phyloP scores from a whole-genome alignment of 2,797 vertebrate genomes.

The Pelochelys cantorii region DNA sequence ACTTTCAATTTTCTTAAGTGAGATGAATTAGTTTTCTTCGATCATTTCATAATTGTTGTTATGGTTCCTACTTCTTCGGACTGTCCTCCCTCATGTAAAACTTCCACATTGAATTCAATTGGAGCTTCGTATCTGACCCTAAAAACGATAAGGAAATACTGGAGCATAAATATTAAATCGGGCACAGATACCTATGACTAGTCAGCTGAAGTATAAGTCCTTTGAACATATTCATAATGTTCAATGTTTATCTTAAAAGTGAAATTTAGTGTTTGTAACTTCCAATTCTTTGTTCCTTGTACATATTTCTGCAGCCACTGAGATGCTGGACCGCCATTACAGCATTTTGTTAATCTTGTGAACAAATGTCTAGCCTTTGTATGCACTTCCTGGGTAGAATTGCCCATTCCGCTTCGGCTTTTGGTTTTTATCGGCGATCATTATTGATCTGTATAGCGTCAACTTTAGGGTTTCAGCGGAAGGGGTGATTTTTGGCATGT shows the following conservation, averaged over 20 bases:
- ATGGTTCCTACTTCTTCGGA: neutral
- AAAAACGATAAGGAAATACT: neutral
- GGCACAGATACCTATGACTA: neutral
- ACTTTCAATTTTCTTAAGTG: neutral
- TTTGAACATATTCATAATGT: neutral
- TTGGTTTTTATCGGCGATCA: neutral
- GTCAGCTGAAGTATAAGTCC: neutral
- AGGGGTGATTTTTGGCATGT: neutral
- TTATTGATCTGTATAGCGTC: neutral
- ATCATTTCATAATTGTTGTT: neutral
- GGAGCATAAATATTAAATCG: neutral
- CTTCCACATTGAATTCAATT: rapidly evolving
- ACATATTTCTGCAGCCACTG: neutral
- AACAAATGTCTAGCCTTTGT: too few relatives aligned
- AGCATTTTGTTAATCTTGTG: neutral
- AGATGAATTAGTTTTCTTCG: neutral
- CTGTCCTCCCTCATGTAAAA: neutral
- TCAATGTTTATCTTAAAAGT: neutral
- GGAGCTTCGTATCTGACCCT: rapidly evolving
- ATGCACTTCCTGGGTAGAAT: too few relatives aligned
- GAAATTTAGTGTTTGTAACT: neutral
- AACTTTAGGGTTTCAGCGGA: neutral
- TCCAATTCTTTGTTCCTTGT: neutral
- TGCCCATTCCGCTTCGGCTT: neutral
- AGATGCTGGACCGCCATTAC: neutral